A percentile compares a stretch with the other conserved stretches of the same genome.
Evolutionary conservation across 2,888 invertebrate species (phyloP).

Genomic region (Asteroscopus sphinx): DNA sequence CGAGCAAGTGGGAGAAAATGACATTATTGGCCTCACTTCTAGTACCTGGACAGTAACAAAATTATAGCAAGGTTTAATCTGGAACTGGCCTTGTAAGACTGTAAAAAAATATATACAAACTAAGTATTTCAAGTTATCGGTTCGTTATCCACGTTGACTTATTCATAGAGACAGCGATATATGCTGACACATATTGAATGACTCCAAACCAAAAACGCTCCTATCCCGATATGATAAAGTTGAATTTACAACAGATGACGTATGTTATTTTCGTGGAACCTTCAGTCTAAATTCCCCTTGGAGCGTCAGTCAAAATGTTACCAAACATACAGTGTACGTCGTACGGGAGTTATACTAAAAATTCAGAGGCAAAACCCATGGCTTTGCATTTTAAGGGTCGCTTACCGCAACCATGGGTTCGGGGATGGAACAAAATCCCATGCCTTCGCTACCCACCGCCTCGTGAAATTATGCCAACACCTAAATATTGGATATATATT

Average conservation of each 20-base stretch:
- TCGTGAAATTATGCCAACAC: constrained; percentile 57
- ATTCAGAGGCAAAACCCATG: constrained; percentile 45
- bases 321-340: constrained; percentile 25
- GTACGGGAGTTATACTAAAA: constrained; percentile 41
- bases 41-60: too few species aligned
- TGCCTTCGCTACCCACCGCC: constrained; percentile 19
- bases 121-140: not conserved
- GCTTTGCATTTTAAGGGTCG: constrained; percentile 54
- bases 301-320: constrained; percentile 23
- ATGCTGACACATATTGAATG: not conserved
- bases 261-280: not conserved
- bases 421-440: constrained; percentile 35
- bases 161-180: not conserved
- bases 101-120: too few species aligned
- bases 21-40: too few species aligned
- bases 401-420: constrained; percentile 36
- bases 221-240: not conserved
- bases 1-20: too few species aligned
- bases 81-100: too few species aligned
- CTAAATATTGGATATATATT: constrained; percentile 36
- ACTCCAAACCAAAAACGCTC: not conserved
- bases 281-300: constrained; percentile 10
- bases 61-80: too few species aligned
- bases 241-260: constrained; percentile 7
- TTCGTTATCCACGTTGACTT: not conserved